Evolutionary conservation across 2,888 invertebrate genomes (phyloP), one percentile per base, ranked within the genome.

Genomic region (Palloptera scutellata): DNA sequence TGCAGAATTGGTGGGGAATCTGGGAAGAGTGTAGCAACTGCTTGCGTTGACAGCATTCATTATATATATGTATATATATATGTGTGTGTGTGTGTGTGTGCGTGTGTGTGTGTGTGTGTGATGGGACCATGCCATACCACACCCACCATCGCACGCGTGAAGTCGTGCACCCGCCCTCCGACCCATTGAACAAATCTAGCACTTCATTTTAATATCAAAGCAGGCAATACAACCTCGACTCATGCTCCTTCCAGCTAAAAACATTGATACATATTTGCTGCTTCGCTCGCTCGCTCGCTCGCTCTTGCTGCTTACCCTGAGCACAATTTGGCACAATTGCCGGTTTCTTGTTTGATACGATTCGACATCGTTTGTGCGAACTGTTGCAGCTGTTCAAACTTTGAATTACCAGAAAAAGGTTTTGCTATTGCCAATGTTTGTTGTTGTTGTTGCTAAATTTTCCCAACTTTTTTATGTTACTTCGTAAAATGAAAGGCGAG

Each of bases 381-480:
- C 71, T 74, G 71, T 67, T 74, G 73, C 75, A 75, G 74, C 75
- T 75, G 75, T 74, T 72, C 71, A 75, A 75, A 74, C 72, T 75
- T 74, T 68, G 73, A 72, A 72, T 74, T 73, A 72, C 64, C 63
- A 69, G 70, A 70, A 73, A 71, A 70, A 70, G 68, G 64, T 73
- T 61, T 40, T 64, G 64, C 59, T 43, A 13, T 52, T 40, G 42
- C n/a, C 51, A 53, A 57, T 61, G 43, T 43, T 52, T 55, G 41
- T 58, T 58, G 57, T 42, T 51, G 51, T 13, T 57, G 53, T 45
- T 20, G 57, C 57, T 19, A 61, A 45, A 40, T 52, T 43, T 45
- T 15, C 61, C 61, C 59, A 57, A 41, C 64, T 40, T 30, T 30
- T 30, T 30, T 30, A 30, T 30, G 30, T 30, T 30, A 15, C 52